Evolutionary conservation across 2,113 vertebrate species (phyloP), one percentile per base, ranked within the genome.

Genomic region (Salminus brasiliensis): DNA sequence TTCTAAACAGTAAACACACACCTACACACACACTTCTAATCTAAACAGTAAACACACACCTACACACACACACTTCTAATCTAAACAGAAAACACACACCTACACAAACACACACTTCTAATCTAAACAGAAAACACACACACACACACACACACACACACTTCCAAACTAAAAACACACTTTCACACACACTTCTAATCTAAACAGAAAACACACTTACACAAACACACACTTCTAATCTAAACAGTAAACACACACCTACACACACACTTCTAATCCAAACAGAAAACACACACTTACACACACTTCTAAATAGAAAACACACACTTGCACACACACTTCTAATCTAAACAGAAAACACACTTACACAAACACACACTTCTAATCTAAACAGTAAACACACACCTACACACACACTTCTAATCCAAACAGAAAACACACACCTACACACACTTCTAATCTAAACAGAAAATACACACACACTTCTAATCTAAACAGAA

Each of bases 91-190:
- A 52, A 52, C 18, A 78, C 41, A 53, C 45, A 82, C 45, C n/a
- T n/a, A 16, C 27, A 36, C 29, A 43, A 27, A 30, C 41, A 65
- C 29, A 23, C 53, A 16, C 16, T 18, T 16, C 1, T 49, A 18
- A 49, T 49, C 45, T 49, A 10, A 18, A 16, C 12, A 16, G 45
- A 21, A 52, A 52, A 52, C 18, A 16, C 47, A n/a, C 2, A 16
- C 18, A n/a, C n/a, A n/a, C n/a, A n/a, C n/a, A n/a, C n/a, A n/a
- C n/a, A n/a, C n/a, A n/a, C n/a, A n/a, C n/a, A n/a, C n/a, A n/a
- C n/a, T n/a, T n/a, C n/a, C n/a, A n/a, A n/a, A n/a, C 10, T 39
- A 68, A 66, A 78, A 27, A 53, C 45, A 82, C 45, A 16, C 27
- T 36, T 29, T 30, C 39, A 30, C 41, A 65, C 29, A 23, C 53